These are phyloP conservation scores for Leptura quadrifasciata DNA, from an alignment of 2,888 invertebrate species.

Conservation along the genomic window DNA sequence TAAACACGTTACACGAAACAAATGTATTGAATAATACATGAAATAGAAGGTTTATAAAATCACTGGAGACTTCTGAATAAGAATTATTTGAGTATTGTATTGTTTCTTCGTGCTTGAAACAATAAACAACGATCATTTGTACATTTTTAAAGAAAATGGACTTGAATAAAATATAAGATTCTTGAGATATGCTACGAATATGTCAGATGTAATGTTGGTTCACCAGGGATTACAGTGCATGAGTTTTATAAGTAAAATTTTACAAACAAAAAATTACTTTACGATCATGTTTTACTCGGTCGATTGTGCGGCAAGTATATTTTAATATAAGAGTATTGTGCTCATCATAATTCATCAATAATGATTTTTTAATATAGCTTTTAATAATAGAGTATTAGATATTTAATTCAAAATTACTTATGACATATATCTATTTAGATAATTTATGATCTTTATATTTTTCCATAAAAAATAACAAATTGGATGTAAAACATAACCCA, in stretches of 20 bases:
- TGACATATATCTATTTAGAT: too few species aligned
- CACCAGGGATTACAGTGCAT: background rate
- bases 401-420: too few species aligned
- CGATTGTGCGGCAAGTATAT: background rate
- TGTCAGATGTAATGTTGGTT: background rate
- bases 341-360: too few species aligned
- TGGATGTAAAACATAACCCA: too few species aligned
- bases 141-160: background rate
- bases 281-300: background rate
- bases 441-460: too few species aligned
- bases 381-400: too few species aligned
- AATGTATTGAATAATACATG: background rate
- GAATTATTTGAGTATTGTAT: background rate
- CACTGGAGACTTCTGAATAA: background rate
- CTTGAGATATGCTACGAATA: background rate
- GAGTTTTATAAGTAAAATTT: background rate
- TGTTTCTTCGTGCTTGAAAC: background rate
- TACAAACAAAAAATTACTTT: background rate
- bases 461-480: too few species aligned
- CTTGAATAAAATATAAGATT: background rate
- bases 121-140: background rate
- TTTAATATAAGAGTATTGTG: too few species aligned
- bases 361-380: too few species aligned
- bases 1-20: background rate
- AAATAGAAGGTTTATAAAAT: background rate